Evolutionary conservation across 2,888 invertebrate genomes (phyloP).

Genomic region (Molanna angustata): DNA sequence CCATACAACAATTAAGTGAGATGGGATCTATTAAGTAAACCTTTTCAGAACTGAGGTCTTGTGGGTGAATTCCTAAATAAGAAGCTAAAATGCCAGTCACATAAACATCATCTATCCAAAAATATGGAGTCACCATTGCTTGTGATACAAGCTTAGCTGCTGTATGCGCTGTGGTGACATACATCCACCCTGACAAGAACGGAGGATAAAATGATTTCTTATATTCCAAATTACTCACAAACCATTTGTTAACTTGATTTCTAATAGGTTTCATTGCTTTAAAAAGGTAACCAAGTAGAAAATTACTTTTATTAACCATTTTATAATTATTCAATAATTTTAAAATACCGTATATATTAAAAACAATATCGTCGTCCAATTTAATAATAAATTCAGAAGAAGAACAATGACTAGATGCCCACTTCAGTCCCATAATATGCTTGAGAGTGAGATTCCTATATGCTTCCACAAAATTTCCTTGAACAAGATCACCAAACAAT

Average conservation of each 20-base stretch:
- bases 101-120: constrained; percentile 92
- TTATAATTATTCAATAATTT: constrained; percentile 45
- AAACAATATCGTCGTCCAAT: constrained; percentile 78
- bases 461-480: constrained; percentile 67
- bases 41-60: constrained; percentile 51
- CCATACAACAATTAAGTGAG: constrained; percentile 70
- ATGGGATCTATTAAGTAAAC: constrained; percentile 71
- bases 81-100: constrained; percentile 76
- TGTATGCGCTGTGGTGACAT: constrained; percentile 67
- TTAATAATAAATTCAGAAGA: constrained; percentile 63
- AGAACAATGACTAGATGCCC: constrained; percentile 57
- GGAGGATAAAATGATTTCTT: constrained; percentile 60
- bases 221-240: constrained; percentile 67
- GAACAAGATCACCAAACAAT: constrained; percentile 66
- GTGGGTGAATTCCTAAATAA: constrained; percentile 54
- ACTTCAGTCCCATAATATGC: constrained; percentile 68
- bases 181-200: constrained; percentile 83
- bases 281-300: constrained; percentile 66
- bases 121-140: constrained; percentile 60
- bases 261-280: constrained; percentile 64
- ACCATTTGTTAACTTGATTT: constrained; percentile 75
- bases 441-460: constrained; percentile 70
- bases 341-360: constrained; percentile 62
- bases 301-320: constrained; percentile 39
- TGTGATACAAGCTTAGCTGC: constrained; percentile 57